phyloP scores from a whole-genome alignment of 2,113 vertebrate genomes.

The Apodemus speciosus region DNA sequence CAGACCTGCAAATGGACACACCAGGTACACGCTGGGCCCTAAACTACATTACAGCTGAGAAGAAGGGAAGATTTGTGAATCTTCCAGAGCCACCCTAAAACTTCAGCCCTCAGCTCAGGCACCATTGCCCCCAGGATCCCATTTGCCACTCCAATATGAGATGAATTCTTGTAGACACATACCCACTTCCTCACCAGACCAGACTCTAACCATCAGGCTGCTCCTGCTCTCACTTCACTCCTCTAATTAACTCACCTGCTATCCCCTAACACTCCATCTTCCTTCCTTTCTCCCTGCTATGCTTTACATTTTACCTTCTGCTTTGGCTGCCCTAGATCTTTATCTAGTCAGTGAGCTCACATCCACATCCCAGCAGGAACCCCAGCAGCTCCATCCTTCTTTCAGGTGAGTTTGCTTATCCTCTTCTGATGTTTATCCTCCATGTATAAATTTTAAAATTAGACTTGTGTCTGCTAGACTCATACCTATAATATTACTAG shows the following conservation, averaged over 20 bases:
- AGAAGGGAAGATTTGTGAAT: background rate
- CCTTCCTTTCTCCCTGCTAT: background rate
- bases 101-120: background rate
- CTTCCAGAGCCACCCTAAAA: background rate
- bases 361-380: background rate
- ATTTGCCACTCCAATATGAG: background rate
- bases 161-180: background rate
- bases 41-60: rapidly evolving
- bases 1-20: background rate
- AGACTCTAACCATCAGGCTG: too few relatives aligned
- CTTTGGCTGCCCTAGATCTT: background rate
- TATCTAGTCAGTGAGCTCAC: background rate
- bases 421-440: background rate
- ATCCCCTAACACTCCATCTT: rapidly evolving
- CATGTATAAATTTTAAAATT: background rate
- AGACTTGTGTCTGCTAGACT: background rate
- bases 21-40: rapidly evolving
- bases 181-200: rapidly evolving
- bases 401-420: background rate
- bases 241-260: background rate
- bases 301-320: background rate
- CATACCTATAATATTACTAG: background rate
- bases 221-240: background rate
- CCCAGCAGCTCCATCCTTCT: background rate
- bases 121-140: background rate